A percentile compares a stretch with the other conserved stretches of the same genome.
These are phyloP conservation scores for Leptinotarsa defecta DNA, from an alignment of 1,140 invertebrate genomes.

Conservation along the genomic window DNA sequence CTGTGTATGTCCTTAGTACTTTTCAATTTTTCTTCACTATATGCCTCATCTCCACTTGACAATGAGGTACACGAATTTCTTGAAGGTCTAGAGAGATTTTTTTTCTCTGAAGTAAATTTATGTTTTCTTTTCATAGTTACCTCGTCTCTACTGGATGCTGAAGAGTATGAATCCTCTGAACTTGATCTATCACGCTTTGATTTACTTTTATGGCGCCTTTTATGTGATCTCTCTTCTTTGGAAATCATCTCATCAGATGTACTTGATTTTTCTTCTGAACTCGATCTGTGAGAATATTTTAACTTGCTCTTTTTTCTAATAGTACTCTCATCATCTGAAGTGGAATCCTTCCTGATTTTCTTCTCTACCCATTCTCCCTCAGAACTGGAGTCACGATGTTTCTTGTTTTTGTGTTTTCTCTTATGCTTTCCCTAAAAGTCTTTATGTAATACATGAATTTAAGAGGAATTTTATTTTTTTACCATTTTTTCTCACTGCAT, in stretches of 20 bases:
- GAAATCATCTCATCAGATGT: neutral
- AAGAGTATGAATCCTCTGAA: neutral
- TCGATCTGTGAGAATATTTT: neutral
- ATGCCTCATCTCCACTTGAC: neutral
- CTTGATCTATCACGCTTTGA: neutral
- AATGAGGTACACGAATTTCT: neutral
- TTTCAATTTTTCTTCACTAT: neutral
- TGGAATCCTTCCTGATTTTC: slow-evolving; percentile 20
- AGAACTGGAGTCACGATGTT: slow-evolving; percentile 26
- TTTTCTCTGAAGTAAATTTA: neutral
- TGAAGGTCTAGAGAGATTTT: neutral
- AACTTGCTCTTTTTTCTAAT: slow-evolving; percentile 4
- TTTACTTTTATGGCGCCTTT: neutral
- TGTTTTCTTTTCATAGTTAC: neutral
- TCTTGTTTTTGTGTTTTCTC: slow-evolving; percentile 29
- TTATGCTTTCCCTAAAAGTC: slow-evolving; percentile 32
- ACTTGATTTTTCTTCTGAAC: neutral
- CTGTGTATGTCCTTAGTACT: neutral
- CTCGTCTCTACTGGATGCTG: neutral
- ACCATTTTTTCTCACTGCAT: too few relatives aligned
- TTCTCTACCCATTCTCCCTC: slow-evolving; percentile 41
- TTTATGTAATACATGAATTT: too few relatives aligned
- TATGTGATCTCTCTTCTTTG: neutral
- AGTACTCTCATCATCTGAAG: neutral
- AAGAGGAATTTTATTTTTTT: too few relatives aligned